Evolutionary conservation across 2,797 vertebrate species (phyloP).

Genomic region (Gymnoscopelus microlampas): DNA sequence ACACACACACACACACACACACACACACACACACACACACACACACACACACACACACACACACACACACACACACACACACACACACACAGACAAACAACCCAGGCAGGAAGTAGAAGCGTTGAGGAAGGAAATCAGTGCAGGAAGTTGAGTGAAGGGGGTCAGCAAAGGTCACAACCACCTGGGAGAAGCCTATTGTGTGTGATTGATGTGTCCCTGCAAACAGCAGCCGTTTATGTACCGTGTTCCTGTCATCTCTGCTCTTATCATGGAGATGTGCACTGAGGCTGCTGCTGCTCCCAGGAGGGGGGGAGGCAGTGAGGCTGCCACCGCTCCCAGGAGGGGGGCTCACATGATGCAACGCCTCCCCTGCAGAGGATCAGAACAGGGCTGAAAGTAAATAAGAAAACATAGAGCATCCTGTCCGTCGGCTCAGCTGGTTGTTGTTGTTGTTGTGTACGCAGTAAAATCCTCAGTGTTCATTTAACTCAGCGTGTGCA

Average conservation of each 20-base stretch:
- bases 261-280: conserved; percentile 61
- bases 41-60: neutral
- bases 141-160: conserved; percentile 32
- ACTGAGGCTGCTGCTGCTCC: conserved; percentile 31
- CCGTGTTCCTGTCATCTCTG: conserved; percentile 53
- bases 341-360: too few species aligned
- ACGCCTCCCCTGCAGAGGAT: too few species aligned
- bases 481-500: too few species aligned
- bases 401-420: too few species aligned
- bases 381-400: too few species aligned
- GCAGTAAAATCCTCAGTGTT: too few species aligned
- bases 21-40: neutral
- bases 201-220: conserved; percentile 56
- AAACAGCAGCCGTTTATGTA: conserved; percentile 52
- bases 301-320: neutral
- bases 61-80: conserved; percentile 3
- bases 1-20: conserved; percentile 3
- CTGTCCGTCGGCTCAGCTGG: too few species aligned
- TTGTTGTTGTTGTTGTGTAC: too few species aligned
- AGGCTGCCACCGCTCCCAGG: neutral
- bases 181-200: conserved; percentile 51
- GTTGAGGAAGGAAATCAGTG: neutral
- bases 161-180: conserved; percentile 48
- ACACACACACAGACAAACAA: conserved; percentile 3
- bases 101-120: conserved; percentile 36